A percentile compares a stretch with the other conserved stretches of the same genome.
These are phyloP conservation scores for Drosophila aldrichi DNA, from an alignment of 2,888 invertebrate species.

Conservation along the genomic window DNA sequence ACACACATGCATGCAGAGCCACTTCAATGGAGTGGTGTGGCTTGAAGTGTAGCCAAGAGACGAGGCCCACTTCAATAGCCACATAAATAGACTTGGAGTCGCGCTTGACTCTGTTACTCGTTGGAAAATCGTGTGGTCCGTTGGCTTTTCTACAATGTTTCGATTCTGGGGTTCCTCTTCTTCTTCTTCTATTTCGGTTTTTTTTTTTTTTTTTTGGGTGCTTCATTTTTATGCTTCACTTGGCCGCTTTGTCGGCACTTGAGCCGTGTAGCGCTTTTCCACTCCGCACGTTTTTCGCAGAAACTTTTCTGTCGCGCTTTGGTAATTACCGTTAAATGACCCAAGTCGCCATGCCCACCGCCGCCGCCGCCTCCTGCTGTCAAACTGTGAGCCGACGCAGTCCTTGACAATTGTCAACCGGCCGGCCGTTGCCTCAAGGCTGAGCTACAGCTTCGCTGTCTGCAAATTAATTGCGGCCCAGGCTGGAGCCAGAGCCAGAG, in stretches of 20 bases:
- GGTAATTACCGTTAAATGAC: conserved; percentile 79
- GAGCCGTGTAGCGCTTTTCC: conserved; percentile 49
- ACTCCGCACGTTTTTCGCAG: conserved; percentile 57
- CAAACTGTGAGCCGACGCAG: conserved; percentile 53
- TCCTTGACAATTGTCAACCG: conserved; percentile 77
- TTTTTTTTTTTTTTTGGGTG: conserved; percentile 57
- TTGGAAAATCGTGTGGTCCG: conserved; percentile 67
- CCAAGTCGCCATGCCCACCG: conserved; percentile 58
- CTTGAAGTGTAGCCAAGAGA: conserved; percentile 11
- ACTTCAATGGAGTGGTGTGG: conserved; percentile 39
- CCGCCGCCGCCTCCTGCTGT: conserved; percentile 15
- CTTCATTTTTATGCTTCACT: conserved; percentile 74
- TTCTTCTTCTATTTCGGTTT: neutral
- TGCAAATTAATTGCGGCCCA: conserved; percentile 75
- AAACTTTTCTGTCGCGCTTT: conserved; percentile 60
- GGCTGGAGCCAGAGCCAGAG: neutral
- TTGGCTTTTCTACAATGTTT: conserved; percentile 34
- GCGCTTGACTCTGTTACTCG: conserved; percentile 60
- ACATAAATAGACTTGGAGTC: conserved; percentile 77
- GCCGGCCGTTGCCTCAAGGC: conserved; percentile 64
- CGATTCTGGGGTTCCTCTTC: neutral
- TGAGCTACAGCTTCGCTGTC: conserved; percentile 64
- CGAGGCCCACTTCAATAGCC: conserved; percentile 74
- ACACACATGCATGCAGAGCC: conserved; percentile 21
- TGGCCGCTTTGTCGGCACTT: conserved; percentile 76